Evolutionary conservation across 2,113 vertebrate species (phyloP), one percentile per base, ranked within the genome.

Genomic region (Axis porcinus): DNA sequence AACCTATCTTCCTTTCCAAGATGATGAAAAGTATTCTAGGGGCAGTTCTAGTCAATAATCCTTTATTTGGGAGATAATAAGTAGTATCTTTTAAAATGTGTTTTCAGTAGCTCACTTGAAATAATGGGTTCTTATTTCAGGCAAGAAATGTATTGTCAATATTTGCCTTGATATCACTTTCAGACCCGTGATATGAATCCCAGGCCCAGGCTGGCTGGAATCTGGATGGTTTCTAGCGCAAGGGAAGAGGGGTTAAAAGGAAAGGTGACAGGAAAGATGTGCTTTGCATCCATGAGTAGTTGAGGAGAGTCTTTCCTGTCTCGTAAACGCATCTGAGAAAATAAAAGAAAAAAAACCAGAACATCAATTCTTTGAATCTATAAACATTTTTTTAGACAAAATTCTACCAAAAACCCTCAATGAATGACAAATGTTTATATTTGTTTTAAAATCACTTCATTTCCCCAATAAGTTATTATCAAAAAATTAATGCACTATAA

Each of bases 201-300:
- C 98, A 99, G 99, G 95, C 99, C 99, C 97, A 99, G 99, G 58
- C 99, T 99, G 98, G 99, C 84, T 50, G 99, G 99, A 97, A 99
- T 99, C 98, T 99, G 99, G 98, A 99, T 99, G 98, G 99, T 99
- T 98, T 99, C 99, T 97, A 99, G 98, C 3, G 99, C 99, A 5
- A 99, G 99, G 43, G 99, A 99, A 95, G 99, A 99, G 1, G 99
- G 99, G 98, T 99, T 99, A 97, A 99, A 99, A 0, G 99, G 99
- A 97, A 99, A 99, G 55, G 99, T 99, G 97, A 99, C 99, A 0
- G 99, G 99, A 43, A 99, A 99, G 97, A 99, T 99, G 97, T 99
- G 99, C 98, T 99, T 99, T 10, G 99, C 99, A 99, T 99, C 99
- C 99, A 99, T 99, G 97, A 99, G 98, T 97, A 99, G 98, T 98